Base-by-base conservation (phyloP, 2,113 vertebrate genomes). In the Elaphurus davidianus region DNA sequence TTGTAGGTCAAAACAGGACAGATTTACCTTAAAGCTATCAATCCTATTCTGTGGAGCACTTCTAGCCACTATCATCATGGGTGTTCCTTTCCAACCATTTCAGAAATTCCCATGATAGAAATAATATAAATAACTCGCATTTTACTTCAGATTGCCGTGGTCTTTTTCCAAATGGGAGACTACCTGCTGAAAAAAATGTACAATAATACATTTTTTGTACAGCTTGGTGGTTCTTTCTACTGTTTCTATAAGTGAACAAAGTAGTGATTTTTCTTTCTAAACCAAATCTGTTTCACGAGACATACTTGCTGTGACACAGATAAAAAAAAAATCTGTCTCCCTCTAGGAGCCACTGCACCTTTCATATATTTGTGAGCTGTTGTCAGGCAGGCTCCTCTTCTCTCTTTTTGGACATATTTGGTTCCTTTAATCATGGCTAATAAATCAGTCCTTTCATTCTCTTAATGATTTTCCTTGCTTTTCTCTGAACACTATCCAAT, bases 401-500 rank as follows among this genome's bases (percentile, higher is more conserved):
- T 64, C 57, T 97, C 50, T 76, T 86, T 93, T 55, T 86, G 52
- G 82, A 92, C 50, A 74, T 59, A 43, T 67, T 85, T 95, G 60
- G 55, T 87, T 62, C 71, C 52, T 97, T 95, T 96, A 94, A 97
- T 96, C 86, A 84, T 21, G 14, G 55, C 74, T 84, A 91, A 96
- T 96, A 97, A 98, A 95, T 97, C 89, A 95, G 25, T 47, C 36
- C 7, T 94, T 96, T 94, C 71, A 95, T 85, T 94, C 62, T 93
- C 54, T 86, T 91, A 78, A 79, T 45, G 3, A 17, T 74, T 96
- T 93, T 83, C 84, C 88, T 97, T 94, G 45, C 45, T 93, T 81
- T 97, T 84, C 93, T 97, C 89, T 98, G 91, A 97, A 97, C 89
- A 90, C 36, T 54, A 67, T 91, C 94, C 92, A 97, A 64, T 54